These are phyloP conservation scores for Microlaimidae sp. DNA, from an alignment of 2,888 invertebrate species.

Conservation along the genomic window DNA sequence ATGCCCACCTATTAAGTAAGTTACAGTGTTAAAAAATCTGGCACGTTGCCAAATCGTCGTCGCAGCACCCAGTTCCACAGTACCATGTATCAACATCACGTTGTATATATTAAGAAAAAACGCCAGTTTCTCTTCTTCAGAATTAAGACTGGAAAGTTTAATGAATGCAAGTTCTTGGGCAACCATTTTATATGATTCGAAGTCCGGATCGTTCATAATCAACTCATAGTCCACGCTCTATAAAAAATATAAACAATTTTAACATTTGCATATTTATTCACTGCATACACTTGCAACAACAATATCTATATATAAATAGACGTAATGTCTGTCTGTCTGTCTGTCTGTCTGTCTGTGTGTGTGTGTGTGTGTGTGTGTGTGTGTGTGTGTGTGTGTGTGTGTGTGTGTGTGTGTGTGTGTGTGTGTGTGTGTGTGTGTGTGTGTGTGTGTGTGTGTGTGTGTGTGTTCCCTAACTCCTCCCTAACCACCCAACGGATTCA, in stretches of 20 bases:
- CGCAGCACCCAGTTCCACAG: constrained; percentile 37
- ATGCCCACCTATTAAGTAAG: constrained; percentile 40
- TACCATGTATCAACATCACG: constrained; percentile 41
- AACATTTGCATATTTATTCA: background rate
- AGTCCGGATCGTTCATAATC: constrained; percentile 36
- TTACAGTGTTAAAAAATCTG: constrained; percentile 40
- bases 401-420: too few relatives aligned
- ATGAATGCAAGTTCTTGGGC: constrained; percentile 36
- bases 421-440: too few relatives aligned
- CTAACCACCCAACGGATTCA: too few relatives aligned
- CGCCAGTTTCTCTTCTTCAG: constrained; percentile 37
- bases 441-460: too few relatives aligned
- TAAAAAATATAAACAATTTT: constrained; percentile 10
- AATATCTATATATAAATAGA: too few relatives aligned
- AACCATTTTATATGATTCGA: constrained; percentile 33
- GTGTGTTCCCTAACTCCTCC: too few relatives aligned
- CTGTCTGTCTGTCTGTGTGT: too few relatives aligned
- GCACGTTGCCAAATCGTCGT: constrained; percentile 39
- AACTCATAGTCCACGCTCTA: constrained; percentile 38
- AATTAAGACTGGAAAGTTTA: constrained; percentile 20
- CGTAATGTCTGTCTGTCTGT: too few relatives aligned
- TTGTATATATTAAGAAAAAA: constrained; percentile 44
- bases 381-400: too few relatives aligned
- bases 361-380: too few relatives aligned
- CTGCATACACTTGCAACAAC: background rate